Conservation (phyloP, 2,888 invertebrate species). For the Zele albiditarsus region DNA sequence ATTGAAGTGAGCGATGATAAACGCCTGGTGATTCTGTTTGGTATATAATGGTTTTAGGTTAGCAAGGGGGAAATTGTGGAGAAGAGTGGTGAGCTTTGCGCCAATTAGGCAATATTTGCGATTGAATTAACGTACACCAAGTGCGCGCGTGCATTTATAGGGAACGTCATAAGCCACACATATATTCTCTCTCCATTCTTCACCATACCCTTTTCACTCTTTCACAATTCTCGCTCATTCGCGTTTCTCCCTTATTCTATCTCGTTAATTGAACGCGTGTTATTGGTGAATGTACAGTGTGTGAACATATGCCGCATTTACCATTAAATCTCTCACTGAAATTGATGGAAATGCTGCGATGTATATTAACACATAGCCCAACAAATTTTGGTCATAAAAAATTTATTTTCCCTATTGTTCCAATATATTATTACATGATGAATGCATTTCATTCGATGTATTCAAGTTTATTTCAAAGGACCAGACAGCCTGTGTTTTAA, state of each 20-base stretch:
- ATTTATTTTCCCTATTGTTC: too few relatives aligned
- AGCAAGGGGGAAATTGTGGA: background rate
- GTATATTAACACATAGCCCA: too few relatives aligned
- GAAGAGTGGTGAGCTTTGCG: background rate
- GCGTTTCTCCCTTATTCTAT: background rate
- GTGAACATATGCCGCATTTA: conserved; percentile 17
- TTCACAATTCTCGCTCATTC: background rate
- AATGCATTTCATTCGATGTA: too few relatives aligned
- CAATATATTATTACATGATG: too few relatives aligned
- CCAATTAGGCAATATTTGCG: conserved; percentile 42
- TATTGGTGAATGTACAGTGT: conserved; percentile 32
- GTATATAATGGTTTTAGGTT: background rate
- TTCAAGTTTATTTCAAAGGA: too few relatives aligned
- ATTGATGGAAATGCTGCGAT: background rate
- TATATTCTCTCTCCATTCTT: conserved; percentile 1
- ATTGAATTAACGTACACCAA: conserved; percentile 41
- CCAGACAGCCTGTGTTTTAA: too few relatives aligned
- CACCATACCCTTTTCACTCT: background rate
- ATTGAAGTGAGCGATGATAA: conserved; percentile 18
- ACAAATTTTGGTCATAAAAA: too few relatives aligned
- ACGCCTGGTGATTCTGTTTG: background rate
- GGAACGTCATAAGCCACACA: background rate
- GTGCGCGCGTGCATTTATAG: conserved; percentile 1
- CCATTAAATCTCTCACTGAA: background rate
- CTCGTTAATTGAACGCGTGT: conserved; percentile 21